Evolutionary conservation across 1,140 invertebrate species (phyloP), one percentile per base, ranked within the genome.

Genomic region (Cephus cinctus): DNA sequence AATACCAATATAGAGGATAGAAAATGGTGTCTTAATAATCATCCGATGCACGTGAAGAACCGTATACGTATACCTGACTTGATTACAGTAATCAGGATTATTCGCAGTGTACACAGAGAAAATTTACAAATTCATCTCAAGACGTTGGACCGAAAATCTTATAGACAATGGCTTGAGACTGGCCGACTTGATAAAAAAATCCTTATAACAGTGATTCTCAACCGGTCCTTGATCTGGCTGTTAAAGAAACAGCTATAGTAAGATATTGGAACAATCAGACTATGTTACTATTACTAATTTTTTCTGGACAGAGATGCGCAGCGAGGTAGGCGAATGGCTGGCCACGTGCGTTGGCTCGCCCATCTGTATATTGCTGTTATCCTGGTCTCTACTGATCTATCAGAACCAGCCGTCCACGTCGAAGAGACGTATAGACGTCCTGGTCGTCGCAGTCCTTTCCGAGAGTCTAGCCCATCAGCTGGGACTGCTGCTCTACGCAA

Each of bases 381-480:
- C 70, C 16, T 79, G 78, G 78, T 70, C 70, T 0, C 63, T 78
- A 14, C 60, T 78, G 51, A 76, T 79, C 39, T 71, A 81, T 60
- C 78, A 81, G 60, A 78, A 76, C 27, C 79, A 80, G 50, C 73
- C 80, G 11, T 61, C 70, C 0, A 63, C 73, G 16, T 75, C 59
- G 44, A 73, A 81, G 68, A 61, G 80, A 15, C 76, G 77, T n/a
- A 74, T 81, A 49, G 81, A 83, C 43, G 69, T 82, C 15, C 77
- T 83, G 23, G 61, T 82, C 11, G 70, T 80, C 11, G 76, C 78
- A 11, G 57, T 81, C 3, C 60, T 79, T 36, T 56, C 67, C 1
- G 63, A 79, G 52, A 76, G 79, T 27, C 61, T 81, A 22, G 65
- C 73, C 5, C 73, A 76, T 52, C 77, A 81, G 30, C 52, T 76